These are phyloP conservation scores for Chloebia gouldiae DNA, from an alignment of 2,113 vertebrate genomes.

Conservation along the genomic window DNA sequence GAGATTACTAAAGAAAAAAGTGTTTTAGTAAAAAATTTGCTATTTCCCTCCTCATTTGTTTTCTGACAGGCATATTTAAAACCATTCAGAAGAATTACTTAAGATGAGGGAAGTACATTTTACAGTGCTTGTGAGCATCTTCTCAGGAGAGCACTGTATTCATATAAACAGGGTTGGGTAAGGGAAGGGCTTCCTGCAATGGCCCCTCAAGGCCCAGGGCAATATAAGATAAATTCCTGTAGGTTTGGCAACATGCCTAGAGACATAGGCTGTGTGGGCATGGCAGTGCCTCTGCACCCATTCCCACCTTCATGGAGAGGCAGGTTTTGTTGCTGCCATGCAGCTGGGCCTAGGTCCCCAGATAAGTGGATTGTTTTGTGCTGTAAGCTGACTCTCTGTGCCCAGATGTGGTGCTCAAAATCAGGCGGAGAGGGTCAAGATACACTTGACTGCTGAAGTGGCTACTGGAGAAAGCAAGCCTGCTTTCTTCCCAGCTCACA, in stretches of 20 bases:
- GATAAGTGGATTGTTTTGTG: accelerated
- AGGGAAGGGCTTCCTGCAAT: neutral
- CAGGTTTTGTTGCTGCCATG: neutral
- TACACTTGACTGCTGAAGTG: neutral
- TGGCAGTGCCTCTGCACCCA: neutral
- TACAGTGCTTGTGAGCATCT: neutral
- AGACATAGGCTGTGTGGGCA: neutral
- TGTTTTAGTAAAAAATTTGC: neutral
- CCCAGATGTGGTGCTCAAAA: neutral
- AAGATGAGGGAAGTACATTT: neutral
- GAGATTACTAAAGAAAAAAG: neutral
- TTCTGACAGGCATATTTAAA: neutral
- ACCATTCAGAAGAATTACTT: neutral
- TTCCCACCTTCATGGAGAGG: neutral
- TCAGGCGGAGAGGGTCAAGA: neutral
- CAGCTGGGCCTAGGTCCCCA: neutral
- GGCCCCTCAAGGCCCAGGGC: accelerated
- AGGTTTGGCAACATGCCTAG: neutral
- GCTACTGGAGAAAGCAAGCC: neutral
- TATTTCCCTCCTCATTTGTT: neutral
- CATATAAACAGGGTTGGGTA: neutral
- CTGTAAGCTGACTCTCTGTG: neutral
- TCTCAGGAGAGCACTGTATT: neutral
- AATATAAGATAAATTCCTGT: neutral
- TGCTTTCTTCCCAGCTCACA: accelerated